phyloP scores from a whole-genome alignment of 2,888 invertebrate genomes.

The Cephus pulcher region DNA sequence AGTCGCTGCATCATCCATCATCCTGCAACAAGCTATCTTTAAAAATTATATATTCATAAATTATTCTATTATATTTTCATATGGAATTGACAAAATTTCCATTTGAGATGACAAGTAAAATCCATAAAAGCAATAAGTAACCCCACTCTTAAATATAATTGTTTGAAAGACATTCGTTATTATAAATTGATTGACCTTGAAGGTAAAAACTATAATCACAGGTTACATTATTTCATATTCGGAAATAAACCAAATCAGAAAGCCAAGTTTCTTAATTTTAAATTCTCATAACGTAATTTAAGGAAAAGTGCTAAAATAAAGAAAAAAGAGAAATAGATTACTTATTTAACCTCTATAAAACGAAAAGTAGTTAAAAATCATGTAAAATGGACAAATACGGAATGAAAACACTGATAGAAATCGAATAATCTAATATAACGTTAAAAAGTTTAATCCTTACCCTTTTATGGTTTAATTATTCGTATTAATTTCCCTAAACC shows the following conservation, averaged over 20 bases:
- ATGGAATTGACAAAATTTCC: neutral
- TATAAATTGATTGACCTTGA: neutral
- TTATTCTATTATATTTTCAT: neutral
- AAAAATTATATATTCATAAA: neutral
- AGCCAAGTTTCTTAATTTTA: neutral
- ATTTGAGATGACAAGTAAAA: neutral
- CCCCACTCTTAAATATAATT: neutral
- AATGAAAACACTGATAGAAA: neutral
- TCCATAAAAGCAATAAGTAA: neutral
- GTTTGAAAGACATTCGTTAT: neutral
- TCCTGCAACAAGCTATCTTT: slow-evolving; percentile 21
- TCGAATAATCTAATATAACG: neutral
- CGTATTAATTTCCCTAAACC: neutral
- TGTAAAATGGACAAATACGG: neutral
- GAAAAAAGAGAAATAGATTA: neutral
- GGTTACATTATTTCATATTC: neutral
- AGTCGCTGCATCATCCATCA: slow-evolving; percentile 55
- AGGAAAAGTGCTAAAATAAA: neutral
- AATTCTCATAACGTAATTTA: neutral
- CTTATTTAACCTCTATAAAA: neutral
- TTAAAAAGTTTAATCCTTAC: neutral
- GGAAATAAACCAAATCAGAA: neutral
- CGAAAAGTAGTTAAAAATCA: neutral
- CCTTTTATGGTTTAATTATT: neutral
- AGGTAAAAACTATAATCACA: neutral